Evolutionary conservation across 2,797 vertebrate genomes (phyloP).

Genomic region (Nothura maculosa): DNA sequence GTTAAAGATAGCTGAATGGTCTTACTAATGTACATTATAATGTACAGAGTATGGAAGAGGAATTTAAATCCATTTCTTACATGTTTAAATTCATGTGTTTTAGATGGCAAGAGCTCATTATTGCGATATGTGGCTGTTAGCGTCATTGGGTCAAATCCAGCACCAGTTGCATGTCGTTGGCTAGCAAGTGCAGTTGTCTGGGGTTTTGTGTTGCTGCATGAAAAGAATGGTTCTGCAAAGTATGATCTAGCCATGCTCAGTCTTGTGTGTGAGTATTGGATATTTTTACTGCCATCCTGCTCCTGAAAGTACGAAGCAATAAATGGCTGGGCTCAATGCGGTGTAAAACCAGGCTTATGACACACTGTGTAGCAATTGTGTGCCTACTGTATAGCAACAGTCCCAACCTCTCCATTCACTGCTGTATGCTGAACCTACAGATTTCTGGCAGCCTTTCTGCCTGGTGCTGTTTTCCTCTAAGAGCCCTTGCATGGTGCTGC

Average conservation of each 20-base stretch:
- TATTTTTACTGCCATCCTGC: neutral
- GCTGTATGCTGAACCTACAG: slow-evolving; percentile 8
- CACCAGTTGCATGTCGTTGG: neutral
- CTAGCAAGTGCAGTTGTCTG: neutral
- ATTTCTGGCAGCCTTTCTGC: neutral
- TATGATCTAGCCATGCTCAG: neutral
- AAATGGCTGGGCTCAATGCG: neutral
- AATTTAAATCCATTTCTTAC: neutral
- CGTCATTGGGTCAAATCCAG: neutral
- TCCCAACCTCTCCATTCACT: slow-evolving; percentile 17
- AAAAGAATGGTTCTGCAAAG: neutral
- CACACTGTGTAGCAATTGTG: neutral
- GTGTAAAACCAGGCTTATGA: slow-evolving; percentile 18
- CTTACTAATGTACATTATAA: slow-evolving; percentile 2
- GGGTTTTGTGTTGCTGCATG: neutral
- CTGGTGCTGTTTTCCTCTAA: neutral
- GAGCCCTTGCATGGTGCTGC: neutral
- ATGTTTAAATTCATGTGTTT: neutral
- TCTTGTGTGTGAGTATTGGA: neutral
- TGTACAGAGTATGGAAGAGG: neutral
- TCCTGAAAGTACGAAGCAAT: slow-evolving; percentile 31
- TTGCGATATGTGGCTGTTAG: neutral
- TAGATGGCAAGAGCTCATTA: neutral
- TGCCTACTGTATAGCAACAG: neutral
- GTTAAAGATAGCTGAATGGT: neutral